Base-by-base conservation (phyloP, 2,113 vertebrate genomes). In the Phalacrocorax carbo region DNA sequence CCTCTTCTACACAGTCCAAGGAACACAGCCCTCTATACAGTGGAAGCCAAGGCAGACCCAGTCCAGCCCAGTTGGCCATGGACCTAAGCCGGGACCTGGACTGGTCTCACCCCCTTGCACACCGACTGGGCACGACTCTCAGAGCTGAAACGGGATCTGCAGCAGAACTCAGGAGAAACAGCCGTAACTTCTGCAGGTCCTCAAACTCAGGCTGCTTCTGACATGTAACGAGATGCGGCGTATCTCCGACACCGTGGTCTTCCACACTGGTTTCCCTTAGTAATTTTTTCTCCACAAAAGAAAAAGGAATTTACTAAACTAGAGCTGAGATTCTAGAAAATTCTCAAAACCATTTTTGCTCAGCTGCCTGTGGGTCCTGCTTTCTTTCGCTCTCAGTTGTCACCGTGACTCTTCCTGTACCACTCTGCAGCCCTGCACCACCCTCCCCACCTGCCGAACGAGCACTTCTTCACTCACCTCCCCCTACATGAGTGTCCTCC, bases 171-270 rank as follows among this genome's bases (percentile, higher is more conserved):
- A 7, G 57, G 64, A 44, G 48, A 38, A 79, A 11, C 38, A 13
- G 26, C 27, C 34, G 5, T 10, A 22, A 21, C 23, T 40, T 13
- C 18, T 19, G 19, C 22, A 21, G 55, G 22, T 11, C 4, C 36
- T 42, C 46, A 15, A 7, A 29, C 25, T 26, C 68, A 44, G 1
- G 8, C 42, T 49, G 10, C 9, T 27, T 18, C 81, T 18, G 25
- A 9, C 15, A 3, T 2, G 30, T 3, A 14, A 29, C 3, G 13
- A 44, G 21, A 42, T 5, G 2, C 7, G 20, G 34, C 29, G 19
- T 11, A n/a, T 29, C 57, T n/a, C 15, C 20, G 23, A 16, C 68
- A 23, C 38, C 26, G 13, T 18, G 7, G 16, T 36, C 32, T 44
- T 62, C 32, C 49, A 25, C 10, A 1, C 4, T 15, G 6, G 26